phyloP scores from a whole-genome alignment of 2,888 invertebrate species.

The Nycteola revayana region DNA sequence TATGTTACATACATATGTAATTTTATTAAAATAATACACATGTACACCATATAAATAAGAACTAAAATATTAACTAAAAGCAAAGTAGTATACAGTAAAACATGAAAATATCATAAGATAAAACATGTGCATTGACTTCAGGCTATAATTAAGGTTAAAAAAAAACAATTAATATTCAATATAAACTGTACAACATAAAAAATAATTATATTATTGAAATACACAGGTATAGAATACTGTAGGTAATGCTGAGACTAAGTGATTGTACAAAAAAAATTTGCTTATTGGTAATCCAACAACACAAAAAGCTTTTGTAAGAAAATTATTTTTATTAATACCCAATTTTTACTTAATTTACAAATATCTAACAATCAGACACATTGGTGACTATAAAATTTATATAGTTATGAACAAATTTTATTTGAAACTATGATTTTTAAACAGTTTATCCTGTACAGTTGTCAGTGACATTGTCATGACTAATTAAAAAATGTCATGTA shows the following conservation, averaged over 20 bases:
- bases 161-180: too few relatives aligned
- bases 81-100: conserved; percentile 33
- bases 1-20: conserved; percentile 24
- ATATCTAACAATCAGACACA: conserved; percentile 7
- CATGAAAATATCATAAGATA: conserved; percentile 17
- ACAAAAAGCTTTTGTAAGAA: too few relatives aligned
- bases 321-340: background rate
- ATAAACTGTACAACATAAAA: conserved; percentile 24
- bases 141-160: conserved; percentile 5
- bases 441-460: too few relatives aligned
- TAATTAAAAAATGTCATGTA: too few relatives aligned
- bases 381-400: too few relatives aligned
- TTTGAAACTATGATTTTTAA: too few relatives aligned
- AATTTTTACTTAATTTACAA: conserved; percentile 1
- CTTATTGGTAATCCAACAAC: conserved; percentile 1
- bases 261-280: conserved; percentile 12
- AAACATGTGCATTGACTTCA: too few relatives aligned
- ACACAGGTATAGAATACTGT: conserved; percentile 35
- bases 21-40: conserved; percentile 32
- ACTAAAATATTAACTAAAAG: conserved; percentile 42
- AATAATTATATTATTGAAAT: conserved; percentile 18
- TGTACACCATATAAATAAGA: conserved; percentile 36
- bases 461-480: too few relatives aligned
- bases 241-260: conserved; percentile 19
- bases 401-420: too few relatives aligned